Percentiles rank a stretch among this genome's conserved stretches.
These are phyloP conservation scores for Cirrhinus mrigala DNA, from an alignment of 2,797 vertebrate species.

Conservation along the genomic window DNA sequence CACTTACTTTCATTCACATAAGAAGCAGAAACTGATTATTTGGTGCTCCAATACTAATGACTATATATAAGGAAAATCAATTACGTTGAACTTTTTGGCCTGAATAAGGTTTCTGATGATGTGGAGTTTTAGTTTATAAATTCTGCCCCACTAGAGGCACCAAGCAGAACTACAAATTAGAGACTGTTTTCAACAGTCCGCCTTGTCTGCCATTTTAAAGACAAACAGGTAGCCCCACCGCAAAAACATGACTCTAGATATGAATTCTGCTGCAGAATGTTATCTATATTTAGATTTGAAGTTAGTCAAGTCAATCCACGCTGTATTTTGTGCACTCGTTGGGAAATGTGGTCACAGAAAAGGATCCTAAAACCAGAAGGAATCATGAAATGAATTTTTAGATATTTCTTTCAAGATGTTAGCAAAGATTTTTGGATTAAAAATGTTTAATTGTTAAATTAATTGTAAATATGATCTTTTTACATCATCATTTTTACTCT, in stretches of 20 bases:
- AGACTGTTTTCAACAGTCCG: not conserved
- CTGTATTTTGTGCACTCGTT: no score
- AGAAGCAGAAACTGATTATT: not conserved
- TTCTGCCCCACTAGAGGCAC: not conserved
- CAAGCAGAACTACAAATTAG: not conserved
- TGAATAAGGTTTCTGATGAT: slow-evolving; percentile 1
- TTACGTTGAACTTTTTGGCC: not conserved
- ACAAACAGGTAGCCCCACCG: not conserved
- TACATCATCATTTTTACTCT: not conserved
- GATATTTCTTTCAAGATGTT: no score
- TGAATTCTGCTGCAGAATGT: no score
- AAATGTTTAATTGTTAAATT: no score
- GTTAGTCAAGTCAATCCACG: no score
- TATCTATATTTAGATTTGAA: no score
- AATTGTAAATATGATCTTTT: not conserved
- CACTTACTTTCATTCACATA: not conserved
- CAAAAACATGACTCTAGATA: not conserved
- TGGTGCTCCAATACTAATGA: not conserved
- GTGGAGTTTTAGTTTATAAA: not conserved
- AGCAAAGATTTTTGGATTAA: no score
- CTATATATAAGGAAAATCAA: not conserved
- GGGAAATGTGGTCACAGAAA: not conserved
- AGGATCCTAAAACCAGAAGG: not conserved
- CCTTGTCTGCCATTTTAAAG: not conserved
- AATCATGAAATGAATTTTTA: no score